phyloP scores from a whole-genome alignment of 1,140 invertebrate genomes.

The Drosophila virilis region DNA sequence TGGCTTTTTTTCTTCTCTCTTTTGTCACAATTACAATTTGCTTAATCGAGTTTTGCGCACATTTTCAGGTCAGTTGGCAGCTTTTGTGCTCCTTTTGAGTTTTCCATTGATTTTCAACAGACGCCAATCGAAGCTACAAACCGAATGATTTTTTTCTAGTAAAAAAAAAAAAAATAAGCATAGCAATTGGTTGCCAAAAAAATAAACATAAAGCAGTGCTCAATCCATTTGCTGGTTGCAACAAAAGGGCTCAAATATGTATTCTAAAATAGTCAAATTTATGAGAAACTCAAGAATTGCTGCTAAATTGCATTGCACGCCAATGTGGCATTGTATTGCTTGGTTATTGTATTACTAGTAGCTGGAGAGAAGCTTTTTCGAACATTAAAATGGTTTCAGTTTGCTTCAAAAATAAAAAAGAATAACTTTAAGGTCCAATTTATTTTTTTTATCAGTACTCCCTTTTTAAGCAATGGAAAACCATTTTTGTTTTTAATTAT shows the following conservation, averaged over 20 bases:
- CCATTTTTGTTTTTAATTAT: no score
- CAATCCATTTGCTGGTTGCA: constrained; percentile 32
- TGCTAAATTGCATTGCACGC: constrained; percentile 1
- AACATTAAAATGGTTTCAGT: background rate
- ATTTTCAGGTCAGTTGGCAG: constrained; percentile 80
- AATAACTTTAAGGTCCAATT: no score
- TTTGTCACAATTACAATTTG: constrained; percentile 65
- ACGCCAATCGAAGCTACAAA: constrained; percentile 32
- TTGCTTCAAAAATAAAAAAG: no score
- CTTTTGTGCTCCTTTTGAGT: constrained; percentile 52
- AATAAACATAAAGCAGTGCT: constrained; percentile 37
- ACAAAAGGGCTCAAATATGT: constrained; percentile 13
- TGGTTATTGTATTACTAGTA: background rate
- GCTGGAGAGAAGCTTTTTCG: background rate
- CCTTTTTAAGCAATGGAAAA: no score
- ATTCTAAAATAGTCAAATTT: constrained; percentile 42
- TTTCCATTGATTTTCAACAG: constrained; percentile 58
- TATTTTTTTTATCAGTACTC: no score
- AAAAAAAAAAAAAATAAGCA: constrained; percentile 37
- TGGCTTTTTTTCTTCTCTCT: constrained; percentile 24
- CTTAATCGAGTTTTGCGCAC: constrained; percentile 73
- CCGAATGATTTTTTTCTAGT: background rate
- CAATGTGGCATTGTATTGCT: background rate
- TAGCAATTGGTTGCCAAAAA: constrained; percentile 34
- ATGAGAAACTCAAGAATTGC: constrained; percentile 18